Conservation (phyloP, 1,140 invertebrate species). For the Bombus cullumanus region DNA sequence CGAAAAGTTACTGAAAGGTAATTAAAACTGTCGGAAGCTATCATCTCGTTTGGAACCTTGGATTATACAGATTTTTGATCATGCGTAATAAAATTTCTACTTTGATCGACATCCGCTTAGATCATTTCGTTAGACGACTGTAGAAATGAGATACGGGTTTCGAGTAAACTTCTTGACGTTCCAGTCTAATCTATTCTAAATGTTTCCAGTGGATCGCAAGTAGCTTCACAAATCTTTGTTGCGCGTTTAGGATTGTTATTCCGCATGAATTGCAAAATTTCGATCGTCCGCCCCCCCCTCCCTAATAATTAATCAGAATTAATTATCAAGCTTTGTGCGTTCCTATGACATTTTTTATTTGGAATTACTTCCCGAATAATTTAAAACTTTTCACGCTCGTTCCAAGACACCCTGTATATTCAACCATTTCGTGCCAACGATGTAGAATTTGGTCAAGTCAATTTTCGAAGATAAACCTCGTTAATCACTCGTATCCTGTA, state of each 20-base stretch:
- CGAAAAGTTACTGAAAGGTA: too few relatives aligned
- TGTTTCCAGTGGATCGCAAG: too few relatives aligned
- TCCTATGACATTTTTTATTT: neutral
- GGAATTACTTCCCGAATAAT: too few relatives aligned
- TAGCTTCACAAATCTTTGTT: neutral
- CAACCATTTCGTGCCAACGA: neutral
- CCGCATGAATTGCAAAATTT: neutral
- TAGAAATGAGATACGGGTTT: neutral
- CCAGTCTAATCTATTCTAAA: too few relatives aligned
- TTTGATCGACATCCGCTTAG: too few relatives aligned
- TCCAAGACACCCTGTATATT: neutral
- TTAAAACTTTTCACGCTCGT: neutral
- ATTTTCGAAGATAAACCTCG: constrained; percentile 47
- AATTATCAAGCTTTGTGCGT: neutral
- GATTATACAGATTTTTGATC: neutral
- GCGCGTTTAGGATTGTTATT: too few relatives aligned
- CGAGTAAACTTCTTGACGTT: too few relatives aligned
- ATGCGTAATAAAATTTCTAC: neutral
- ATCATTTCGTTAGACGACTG: neutral
- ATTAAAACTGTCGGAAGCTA: neutral
- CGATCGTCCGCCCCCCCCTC: accelerated
- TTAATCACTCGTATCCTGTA: constrained; percentile 55
- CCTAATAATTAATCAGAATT: neutral
- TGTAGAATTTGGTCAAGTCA: constrained; percentile 37
- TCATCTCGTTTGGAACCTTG: neutral